These are phyloP conservation scores for Eudasyphora cyanicolor DNA, from an alignment of 2,888 invertebrate genomes.

Conservation along the genomic window DNA sequence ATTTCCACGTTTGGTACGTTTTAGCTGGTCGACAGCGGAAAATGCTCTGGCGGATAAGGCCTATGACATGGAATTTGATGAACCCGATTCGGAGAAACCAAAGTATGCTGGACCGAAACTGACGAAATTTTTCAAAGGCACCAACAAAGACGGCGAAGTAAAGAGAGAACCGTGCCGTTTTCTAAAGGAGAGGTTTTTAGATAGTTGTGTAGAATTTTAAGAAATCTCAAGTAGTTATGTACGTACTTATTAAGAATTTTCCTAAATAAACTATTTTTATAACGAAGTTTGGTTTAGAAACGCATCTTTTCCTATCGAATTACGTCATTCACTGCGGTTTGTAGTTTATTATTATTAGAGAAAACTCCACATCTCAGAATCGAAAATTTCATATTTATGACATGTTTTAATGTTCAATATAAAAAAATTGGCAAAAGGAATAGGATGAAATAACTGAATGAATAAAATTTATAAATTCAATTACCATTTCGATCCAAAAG, in stretches of 20 bases:
- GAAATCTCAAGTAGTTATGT: background rate
- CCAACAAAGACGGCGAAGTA: slow-evolving; percentile 77
- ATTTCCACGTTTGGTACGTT: slow-evolving; percentile 94
- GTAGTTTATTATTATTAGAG: too few species aligned
- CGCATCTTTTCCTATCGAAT: too few species aligned
- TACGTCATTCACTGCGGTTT: too few species aligned
- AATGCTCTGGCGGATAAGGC: slow-evolving; percentile 87
- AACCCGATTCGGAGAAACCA: slow-evolving; percentile 81
- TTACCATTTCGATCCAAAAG: too few species aligned
- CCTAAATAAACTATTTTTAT: background rate
- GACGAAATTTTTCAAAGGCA: slow-evolving; percentile 82
- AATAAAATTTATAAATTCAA: too few species aligned
- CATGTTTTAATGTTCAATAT: too few species aligned
- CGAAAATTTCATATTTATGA: too few species aligned
- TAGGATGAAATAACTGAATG: too few species aligned
- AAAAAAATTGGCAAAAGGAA: too few species aligned
- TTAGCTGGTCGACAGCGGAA: slow-evolving; percentile 98
- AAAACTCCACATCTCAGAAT: too few species aligned
- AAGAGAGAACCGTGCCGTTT: slow-evolving; percentile 84
- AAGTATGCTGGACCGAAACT: slow-evolving; percentile 81
- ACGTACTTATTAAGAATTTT: slow-evolving; percentile 20
- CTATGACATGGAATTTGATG: slow-evolving; percentile 87
- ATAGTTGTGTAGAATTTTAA: slow-evolving; percentile 81
- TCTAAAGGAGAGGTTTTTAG: slow-evolving; percentile 85
- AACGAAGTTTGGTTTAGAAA: too few species aligned